Evolutionary conservation across 2,888 invertebrate species (phyloP), one percentile per base, ranked within the genome.

Genomic region (Chrysolina oricalcia): DNA sequence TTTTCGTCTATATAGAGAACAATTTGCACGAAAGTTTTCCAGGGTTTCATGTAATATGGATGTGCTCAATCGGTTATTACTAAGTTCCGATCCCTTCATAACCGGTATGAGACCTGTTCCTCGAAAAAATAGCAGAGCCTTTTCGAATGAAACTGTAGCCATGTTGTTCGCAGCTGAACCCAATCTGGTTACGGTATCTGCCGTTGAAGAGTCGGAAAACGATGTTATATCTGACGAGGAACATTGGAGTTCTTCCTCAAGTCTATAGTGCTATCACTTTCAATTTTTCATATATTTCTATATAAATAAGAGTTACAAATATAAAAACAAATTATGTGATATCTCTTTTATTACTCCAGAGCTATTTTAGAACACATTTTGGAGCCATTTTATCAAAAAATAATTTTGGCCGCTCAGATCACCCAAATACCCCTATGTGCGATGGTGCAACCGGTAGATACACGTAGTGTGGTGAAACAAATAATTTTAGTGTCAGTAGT

Each of bases 1-100:
- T 65, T 72, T 72, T 41, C 19, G 69, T 10, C 11, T 21, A n/a
- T 69, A 62, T 27, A 21, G 50, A 17, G 5, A 35, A 15, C 2
- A 48, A 9, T 46, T 15, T 21, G 13, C 27, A 9, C 9, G 66
- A 43, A 66, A 66, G 17, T 66, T 66, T 46, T 41, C 46, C 5
- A 40, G 19, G 23, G 43, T 40, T n/a, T n/a, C 41, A 13, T 66
- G 66, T 17, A 66, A 66, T 6, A 19, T 8, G 15, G 19, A 53
- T 65, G 35, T 27, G 27, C 62, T 53, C 63, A 70, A 35, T 65
- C 63, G 41, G 65, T 63, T 41, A 50, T 67, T 74, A 62, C 73
- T 64, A 11, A 63, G 68, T n/a, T 70, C 63, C 6, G 70, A 70
- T 19, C 62, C 70, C 11, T 59, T 13, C 27, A 62, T 66, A 64